A percentile compares a stretch with the other conserved stretches of the same genome.
These are phyloP conservation scores for Nothobranchius furzeri DNA, from an alignment of 2,113 vertebrate species.

Conservation along the genomic window DNA sequence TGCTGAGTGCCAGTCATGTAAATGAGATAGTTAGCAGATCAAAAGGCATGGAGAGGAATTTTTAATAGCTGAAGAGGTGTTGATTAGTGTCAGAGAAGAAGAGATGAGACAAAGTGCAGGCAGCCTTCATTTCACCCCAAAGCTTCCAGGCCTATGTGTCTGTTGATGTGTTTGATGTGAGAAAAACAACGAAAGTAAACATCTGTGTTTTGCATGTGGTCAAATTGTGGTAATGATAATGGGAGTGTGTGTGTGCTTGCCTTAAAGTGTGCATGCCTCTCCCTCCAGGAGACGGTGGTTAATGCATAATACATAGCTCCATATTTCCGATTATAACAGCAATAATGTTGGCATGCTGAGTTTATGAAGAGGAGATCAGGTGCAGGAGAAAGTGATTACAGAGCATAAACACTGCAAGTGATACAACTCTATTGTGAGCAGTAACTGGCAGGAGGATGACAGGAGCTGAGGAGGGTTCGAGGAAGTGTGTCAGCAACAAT, in stretches of 20 bases:
- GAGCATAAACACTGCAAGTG: constrained; percentile 64
- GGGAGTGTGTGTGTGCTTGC: constrained; percentile 27
- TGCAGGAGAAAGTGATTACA: constrained; percentile 73
- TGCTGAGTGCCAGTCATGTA: constrained; percentile 65
- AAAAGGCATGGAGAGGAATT: constrained; percentile 66
- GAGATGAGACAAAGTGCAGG: constrained; percentile 46
- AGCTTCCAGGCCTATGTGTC: constrained; percentile 40
- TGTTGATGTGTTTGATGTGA: constrained; percentile 6
- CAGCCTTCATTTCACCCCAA: constrained; percentile 50
- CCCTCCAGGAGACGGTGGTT: constrained; percentile 54
- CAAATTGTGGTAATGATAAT: constrained; percentile 13
- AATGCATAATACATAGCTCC: constrained; percentile 75
- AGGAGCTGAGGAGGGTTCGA: constrained; percentile 16
- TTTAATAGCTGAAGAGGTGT: constrained; percentile 74
- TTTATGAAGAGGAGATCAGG: constrained; percentile 71
- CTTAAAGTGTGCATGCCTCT: constrained; percentile 34
- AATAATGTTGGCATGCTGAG: constrained; percentile 61
- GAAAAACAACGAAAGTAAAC: constrained; percentile 2
- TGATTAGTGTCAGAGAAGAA: constrained; percentile 71
- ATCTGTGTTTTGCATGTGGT: constrained; percentile 11
- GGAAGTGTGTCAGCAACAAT: constrained; percentile 19
- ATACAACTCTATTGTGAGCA: constrained; percentile 56
- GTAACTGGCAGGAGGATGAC: constrained; percentile 46
- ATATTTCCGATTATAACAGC: constrained; percentile 67
- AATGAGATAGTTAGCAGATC: constrained; percentile 75